Base-by-base conservation (phyloP, 2,113 vertebrate species). In the Malurus cyaneus region DNA sequence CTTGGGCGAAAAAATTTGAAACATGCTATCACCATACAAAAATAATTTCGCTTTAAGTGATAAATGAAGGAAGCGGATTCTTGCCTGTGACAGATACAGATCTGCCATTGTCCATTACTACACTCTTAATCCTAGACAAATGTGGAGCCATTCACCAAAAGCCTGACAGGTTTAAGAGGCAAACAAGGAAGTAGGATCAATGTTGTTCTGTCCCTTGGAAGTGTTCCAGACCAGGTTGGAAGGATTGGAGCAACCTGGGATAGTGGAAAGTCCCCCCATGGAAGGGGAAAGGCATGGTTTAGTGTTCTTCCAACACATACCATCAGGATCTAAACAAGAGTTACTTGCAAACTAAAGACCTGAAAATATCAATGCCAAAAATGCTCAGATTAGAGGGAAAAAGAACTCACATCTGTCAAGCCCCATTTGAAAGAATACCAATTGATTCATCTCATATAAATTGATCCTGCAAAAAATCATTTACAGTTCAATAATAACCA, bases 201-300 rank as follows among this genome's bases (percentile, higher is more conserved):
- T 32, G 36, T 19, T 69, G 42, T 47, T 41, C 56, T 31, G 11
- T 26, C 8, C 29, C 41, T n/a, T 89, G 62, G 54, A 49, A 69
- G 12, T 62, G 34, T 32, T 34, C 49, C 34, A 89, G 41, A 18
- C 34, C 18, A 56, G 49, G 49, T 0, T 69, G 54, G 62, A 56
- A 0, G 0, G 21, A 25, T 62, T 69, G 41, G 34, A 89, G 49
- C 18, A 54, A 49, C 0, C 5, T 49, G 21, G 39, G 6, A 23
- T 6, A 36, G 8, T 56, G 42, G 18, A 49, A 21, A 17, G 47
- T 18, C 41, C 24, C 46, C 12, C 23, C 24, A 12, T 47, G n/a
- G 19, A 17, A 76, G 17, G 8, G 34, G 47, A 23, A 69, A 6
- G 17, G 21, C n/a, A 42, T 15, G 20, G 34, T 42, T 69, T 16